These are phyloP conservation scores for Cataglyphis albicans DNA, from an alignment of 2,888 invertebrate genomes.

Conservation along the genomic window DNA sequence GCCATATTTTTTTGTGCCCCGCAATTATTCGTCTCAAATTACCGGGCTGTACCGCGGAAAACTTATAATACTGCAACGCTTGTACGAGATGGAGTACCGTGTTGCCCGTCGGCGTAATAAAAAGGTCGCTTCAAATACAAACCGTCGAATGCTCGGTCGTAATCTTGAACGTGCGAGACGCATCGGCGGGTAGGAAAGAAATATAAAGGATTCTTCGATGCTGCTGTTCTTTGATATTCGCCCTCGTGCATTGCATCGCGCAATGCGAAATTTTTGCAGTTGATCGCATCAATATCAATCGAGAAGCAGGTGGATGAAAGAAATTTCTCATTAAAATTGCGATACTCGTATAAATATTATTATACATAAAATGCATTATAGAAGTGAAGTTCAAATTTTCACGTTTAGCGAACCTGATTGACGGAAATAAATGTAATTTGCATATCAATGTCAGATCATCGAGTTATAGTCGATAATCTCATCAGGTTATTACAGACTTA, in stretches of 20 bases:
- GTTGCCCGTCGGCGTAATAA: constrained; percentile 61
- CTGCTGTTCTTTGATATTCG: constrained; percentile 1
- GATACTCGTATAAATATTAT: not conserved
- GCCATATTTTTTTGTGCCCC: constrained; percentile 79
- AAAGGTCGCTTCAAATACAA: constrained; percentile 57
- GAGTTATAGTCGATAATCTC: constrained; percentile 26
- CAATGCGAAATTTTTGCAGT: constrained; percentile 23
- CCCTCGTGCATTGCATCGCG: constrained; percentile 31
- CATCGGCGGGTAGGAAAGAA: constrained; percentile 10
- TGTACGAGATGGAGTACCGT: constrained; percentile 47
- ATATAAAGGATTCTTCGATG: constrained; percentile 18
- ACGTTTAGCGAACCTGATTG: not conserved
- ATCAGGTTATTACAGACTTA: not conserved
- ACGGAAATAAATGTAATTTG: not conserved
- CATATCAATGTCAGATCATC: constrained; percentile 9
- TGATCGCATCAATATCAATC: constrained; percentile 17
- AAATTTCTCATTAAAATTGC: not conserved
- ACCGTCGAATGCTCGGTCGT: constrained; percentile 51
- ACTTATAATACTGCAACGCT: constrained; percentile 70
- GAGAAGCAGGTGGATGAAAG: constrained; percentile 9
- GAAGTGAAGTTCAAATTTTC: not conserved
- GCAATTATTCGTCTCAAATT: constrained; percentile 83
- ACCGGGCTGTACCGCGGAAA: constrained; percentile 79
- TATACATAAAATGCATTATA: not conserved
- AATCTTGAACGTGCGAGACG: constrained; percentile 9